phyloP scores from a whole-genome alignment of 2,797 vertebrate species.

The Phylloscopus collybita region DNA sequence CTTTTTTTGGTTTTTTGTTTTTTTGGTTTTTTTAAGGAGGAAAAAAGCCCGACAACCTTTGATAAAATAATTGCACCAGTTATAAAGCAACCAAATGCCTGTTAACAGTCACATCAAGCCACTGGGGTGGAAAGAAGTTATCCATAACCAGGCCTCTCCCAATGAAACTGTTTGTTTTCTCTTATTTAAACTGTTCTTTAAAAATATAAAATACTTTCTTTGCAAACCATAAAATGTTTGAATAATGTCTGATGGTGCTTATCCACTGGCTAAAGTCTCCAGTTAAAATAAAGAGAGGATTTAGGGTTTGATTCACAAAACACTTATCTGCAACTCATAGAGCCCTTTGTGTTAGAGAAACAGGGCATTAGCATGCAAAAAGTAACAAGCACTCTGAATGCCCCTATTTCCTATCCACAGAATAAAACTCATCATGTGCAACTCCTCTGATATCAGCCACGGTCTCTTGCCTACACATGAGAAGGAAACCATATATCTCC shows the following conservation, averaged over 20 bases:
- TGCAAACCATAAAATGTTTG: conserved; percentile 8
- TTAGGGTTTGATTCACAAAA: not conserved
- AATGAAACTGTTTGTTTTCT: not conserved
- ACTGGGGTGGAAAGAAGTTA: not conserved
- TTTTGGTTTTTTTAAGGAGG: conserved; percentile 36
- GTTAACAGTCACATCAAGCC: conserved; percentile 24
- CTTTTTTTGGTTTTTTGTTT: conserved; percentile 57
- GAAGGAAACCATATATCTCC: not conserved
- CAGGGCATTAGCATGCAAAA: conserved; percentile 61
- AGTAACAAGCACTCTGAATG: conserved; percentile 33
- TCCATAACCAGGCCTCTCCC: not conserved
- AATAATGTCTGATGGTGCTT: conserved; percentile 15
- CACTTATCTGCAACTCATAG: conserved; percentile 28
- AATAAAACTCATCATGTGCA: conserved; percentile 56
- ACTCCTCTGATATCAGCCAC: not conserved
- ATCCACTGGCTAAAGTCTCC: not conserved
- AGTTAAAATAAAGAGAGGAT: conserved; percentile 30
- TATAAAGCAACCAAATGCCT: conserved; percentile 19
- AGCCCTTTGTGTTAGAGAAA: conserved; percentile 47
- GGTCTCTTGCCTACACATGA: not conserved
- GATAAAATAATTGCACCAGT: conserved; percentile 54
- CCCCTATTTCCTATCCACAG: conserved; percentile 30
- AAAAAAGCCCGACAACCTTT: conserved; percentile 56
- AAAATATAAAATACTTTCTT: not conserved
- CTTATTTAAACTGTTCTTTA: conserved; percentile 5